Evolutionary conservation across 2,888 invertebrate genomes (phyloP).

Genomic region (Callosobruchus maculatus): DNA sequence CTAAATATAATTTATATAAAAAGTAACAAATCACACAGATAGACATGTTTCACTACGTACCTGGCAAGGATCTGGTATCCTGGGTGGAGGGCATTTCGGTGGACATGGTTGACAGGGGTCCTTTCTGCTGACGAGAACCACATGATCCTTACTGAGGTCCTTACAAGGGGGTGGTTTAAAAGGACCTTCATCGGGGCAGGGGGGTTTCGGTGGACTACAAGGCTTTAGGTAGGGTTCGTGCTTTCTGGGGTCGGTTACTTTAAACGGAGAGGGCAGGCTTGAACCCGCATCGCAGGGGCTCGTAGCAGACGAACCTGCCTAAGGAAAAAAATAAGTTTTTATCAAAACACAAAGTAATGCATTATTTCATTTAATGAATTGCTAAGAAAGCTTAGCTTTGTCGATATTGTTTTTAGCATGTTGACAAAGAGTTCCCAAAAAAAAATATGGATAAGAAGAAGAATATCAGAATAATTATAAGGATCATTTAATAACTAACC

Average conservation of each 20-base stretch:
- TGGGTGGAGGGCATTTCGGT: slow-evolving; percentile 5
- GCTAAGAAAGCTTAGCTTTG: no score
- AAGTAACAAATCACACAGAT: no score
- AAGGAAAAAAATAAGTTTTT: neutral
- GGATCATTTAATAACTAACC: no score
- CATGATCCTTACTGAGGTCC: neutral
- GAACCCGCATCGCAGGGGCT: neutral
- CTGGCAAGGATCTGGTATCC: slow-evolving; percentile 8
- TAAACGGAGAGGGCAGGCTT: neutral
- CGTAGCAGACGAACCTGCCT: neutral
- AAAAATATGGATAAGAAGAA: no score
- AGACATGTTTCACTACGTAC: neutral
- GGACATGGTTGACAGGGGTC: slow-evolving; percentile 15
- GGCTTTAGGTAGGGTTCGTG: neutral
- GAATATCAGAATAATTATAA: no score
- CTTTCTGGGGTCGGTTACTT: neutral
- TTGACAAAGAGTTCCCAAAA: no score
- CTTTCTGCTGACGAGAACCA: slow-evolving; percentile 20
- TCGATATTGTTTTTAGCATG: no score
- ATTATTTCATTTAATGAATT: no score
- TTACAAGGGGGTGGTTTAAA: slow-evolving; percentile 12
- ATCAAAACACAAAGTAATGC: no score
- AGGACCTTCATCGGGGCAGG: neutral
- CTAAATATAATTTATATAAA: no score
- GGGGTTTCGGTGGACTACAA: neutral